A percentile compares a stretch with the other conserved stretches of the same genome.
These are phyloP conservation scores for Plagodis pulveraria DNA, from an alignment of 2,888 invertebrate genomes.

Conservation along the genomic window DNA sequence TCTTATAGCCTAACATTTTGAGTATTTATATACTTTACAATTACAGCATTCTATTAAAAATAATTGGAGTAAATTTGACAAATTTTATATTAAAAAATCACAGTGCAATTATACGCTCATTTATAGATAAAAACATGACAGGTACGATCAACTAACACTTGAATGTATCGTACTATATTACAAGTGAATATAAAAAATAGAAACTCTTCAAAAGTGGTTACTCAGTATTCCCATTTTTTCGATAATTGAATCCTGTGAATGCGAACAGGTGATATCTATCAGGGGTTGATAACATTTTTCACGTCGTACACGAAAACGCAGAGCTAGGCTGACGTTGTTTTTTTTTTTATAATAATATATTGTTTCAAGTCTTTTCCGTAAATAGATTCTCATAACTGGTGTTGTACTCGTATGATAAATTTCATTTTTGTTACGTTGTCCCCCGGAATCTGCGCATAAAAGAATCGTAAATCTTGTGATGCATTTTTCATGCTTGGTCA, in stretches of 20 bases:
- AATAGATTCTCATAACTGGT: conserved; percentile 47
- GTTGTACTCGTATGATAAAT: conserved; percentile 53
- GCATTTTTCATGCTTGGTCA: conserved; percentile 69
- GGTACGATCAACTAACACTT: too few species aligned
- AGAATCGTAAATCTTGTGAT: conserved; percentile 62
- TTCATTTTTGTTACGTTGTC: conserved; percentile 62
- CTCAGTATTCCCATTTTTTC: neutral
- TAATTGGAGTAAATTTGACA: too few species aligned
- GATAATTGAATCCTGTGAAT: conserved; percentile 16
- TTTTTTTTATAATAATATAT: conserved; percentile 26
- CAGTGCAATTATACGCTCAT: too few species aligned
- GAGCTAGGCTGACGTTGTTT: conserved; percentile 18
- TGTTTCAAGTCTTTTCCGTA: conserved; percentile 39
- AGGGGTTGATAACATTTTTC: conserved; percentile 30
- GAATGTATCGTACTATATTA: too few species aligned
- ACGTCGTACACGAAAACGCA: conserved; percentile 28
- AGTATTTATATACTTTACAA: too few species aligned
- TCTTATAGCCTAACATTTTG: too few species aligned
- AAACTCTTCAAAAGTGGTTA: neutral
- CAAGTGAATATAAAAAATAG: neutral
- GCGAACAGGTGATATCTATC: conserved; percentile 27
- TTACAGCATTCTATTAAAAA: too few species aligned
- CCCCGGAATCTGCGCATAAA: conserved; percentile 61
- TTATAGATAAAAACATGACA: too few species aligned
- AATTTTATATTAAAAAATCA: too few species aligned